These are phyloP conservation scores for Rana temporaria DNA, from an alignment of 2,113 vertebrate species.

Conservation along the genomic window DNA sequence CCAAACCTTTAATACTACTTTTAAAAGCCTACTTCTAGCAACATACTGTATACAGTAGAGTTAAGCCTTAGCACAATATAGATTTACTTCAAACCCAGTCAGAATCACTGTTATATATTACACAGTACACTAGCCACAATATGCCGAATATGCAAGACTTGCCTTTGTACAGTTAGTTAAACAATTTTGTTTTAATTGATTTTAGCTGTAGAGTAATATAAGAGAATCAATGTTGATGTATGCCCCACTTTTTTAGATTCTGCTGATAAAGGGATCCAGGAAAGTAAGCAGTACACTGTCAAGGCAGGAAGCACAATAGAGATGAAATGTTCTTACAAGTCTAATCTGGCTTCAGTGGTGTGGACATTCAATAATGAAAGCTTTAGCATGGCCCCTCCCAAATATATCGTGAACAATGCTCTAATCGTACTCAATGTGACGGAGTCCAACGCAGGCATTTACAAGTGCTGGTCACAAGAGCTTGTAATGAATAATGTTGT, in stretches of 20 bases:
- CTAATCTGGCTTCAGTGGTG: constrained; percentile 86
- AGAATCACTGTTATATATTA: too few species aligned
- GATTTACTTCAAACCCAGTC: too few species aligned
- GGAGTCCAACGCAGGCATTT: constrained; percentile 84
- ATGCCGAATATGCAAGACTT: neutral
- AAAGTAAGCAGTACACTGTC: constrained; percentile 77
- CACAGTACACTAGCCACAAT: too few species aligned
- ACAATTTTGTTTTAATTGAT: neutral
- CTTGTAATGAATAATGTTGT: constrained; percentile 81
- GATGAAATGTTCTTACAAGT: constrained; percentile 85
- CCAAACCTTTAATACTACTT: too few species aligned
- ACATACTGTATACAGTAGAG: too few species aligned
- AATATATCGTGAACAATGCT: constrained; percentile 82
- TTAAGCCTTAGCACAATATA: too few species aligned
- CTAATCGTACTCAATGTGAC: constrained; percentile 91
- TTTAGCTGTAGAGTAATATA: neutral
- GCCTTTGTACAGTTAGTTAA: neutral
- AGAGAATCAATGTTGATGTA: constrained; percentile 61
- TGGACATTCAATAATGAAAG: constrained; percentile 83
- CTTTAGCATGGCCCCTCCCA: constrained; percentile 80
- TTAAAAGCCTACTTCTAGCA: too few species aligned
- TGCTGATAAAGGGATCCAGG: constrained; percentile 78
- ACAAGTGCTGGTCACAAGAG: constrained; percentile 90
- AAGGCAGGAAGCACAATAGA: constrained; percentile 88
- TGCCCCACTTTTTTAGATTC: constrained; percentile 76